phyloP scores from a whole-genome alignment of 2,113 vertebrate genomes.

The Ciconia boyciana region DNA sequence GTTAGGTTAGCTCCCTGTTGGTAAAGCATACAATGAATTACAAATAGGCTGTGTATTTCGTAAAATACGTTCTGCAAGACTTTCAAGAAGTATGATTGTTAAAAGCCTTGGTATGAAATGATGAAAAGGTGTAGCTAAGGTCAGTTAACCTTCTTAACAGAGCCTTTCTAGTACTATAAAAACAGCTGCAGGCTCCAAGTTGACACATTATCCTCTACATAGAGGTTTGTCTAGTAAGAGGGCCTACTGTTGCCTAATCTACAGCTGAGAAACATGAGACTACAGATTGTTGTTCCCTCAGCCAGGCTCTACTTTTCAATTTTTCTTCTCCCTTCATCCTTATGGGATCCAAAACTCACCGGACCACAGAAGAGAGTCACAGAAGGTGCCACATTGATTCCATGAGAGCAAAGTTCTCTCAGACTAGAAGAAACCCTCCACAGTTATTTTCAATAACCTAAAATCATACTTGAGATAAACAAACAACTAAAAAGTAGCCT shows the following conservation, averaged over 20 bases:
- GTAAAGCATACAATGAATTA: constrained; percentile 11
- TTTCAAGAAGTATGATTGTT: background rate
- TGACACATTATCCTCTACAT: background rate
- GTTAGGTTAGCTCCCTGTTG: constrained; percentile 79
- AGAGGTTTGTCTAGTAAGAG: background rate
- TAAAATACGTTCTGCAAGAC: background rate
- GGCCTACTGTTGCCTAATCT: background rate
- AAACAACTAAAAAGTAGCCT: background rate
- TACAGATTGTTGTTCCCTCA: background rate
- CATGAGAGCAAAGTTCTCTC: background rate
- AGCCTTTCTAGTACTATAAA: background rate
- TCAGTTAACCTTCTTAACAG: background rate
- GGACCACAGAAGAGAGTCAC: background rate
- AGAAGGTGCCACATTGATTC: background rate
- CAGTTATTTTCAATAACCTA: background rate
- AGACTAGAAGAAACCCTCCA: background rate
- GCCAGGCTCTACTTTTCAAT: background rate
- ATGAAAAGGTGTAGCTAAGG: background rate
- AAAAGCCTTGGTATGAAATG: background rate
- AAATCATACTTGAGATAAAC: background rate
- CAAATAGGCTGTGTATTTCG: background rate
- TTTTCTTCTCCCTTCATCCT: background rate
- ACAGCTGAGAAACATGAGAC: background rate
- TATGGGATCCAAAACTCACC: background rate
- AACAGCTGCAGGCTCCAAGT: background rate